Percentiles rank a stretch among this genome's conserved stretches.
Evolutionary conservation across 2,888 invertebrate genomes (phyloP).

Genomic region (Dromius quadrimaculatus): DNA sequence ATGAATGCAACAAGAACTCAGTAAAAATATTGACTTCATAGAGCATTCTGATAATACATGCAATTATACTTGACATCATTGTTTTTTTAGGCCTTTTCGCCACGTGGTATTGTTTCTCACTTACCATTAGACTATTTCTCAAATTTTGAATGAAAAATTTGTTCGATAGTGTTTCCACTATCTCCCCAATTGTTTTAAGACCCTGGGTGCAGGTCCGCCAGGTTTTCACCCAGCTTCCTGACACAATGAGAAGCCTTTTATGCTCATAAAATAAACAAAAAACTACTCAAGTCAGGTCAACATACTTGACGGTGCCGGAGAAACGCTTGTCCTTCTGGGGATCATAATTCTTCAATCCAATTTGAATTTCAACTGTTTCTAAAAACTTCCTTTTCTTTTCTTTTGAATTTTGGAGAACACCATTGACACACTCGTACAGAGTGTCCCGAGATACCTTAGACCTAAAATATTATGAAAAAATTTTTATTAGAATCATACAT

Average conservation of each 20-base stretch:
- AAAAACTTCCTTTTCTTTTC: constrained; percentile 94
- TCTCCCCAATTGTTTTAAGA: constrained; percentile 97
- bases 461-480: constrained; percentile 65
- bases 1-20: too few relatives aligned
- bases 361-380: constrained; percentile 98
- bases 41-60: constrained; percentile 48
- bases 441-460: constrained; percentile 98
- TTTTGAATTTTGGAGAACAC: constrained; percentile 80
- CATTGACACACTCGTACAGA: constrained; percentile 93
- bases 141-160: constrained; percentile 44
- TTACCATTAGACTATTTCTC: constrained; percentile 44
- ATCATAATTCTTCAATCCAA: constrained; percentile 99
- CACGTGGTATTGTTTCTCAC: not conserved
- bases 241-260: constrained; percentile 59
- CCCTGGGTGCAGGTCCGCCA: constrained; percentile 98
- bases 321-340: constrained; percentile 99
- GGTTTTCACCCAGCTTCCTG: constrained; percentile 77
- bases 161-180: constrained; percentile 64
- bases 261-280: constrained; percentile 61
- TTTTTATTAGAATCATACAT: too few relatives aligned
- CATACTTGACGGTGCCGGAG: constrained; percentile 99
- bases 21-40: constrained; percentile 32
- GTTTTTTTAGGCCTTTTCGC: not conserved
- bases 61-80: constrained; percentile 41
- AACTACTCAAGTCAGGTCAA: constrained; percentile 70